Conservation (phyloP, 2,113 vertebrate genomes). For the Neogale vison region DNA sequence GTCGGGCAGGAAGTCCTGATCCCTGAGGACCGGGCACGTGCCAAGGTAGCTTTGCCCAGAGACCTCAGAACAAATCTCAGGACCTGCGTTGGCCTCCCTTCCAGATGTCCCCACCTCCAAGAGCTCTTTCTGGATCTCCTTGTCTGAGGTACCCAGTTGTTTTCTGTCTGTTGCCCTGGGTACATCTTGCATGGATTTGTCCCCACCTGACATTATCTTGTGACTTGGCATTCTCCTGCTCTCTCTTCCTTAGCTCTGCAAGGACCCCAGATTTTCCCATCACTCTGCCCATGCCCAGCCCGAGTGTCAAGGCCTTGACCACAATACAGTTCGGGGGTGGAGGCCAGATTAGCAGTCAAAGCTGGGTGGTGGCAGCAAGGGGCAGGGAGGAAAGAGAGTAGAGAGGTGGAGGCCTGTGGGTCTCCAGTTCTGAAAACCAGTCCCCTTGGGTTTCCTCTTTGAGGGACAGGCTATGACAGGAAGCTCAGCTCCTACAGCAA, state of each 20-base stretch:
- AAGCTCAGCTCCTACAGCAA: not conserved
- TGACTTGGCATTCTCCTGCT: not conserved
- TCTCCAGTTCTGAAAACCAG: not conserved
- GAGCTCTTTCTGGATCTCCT: not conserved
- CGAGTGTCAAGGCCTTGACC: not conserved
- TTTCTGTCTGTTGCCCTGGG: not conserved
- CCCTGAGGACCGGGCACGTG: too few species aligned
- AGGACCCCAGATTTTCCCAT: not conserved
- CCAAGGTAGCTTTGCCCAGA: not conserved
- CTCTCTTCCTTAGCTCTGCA: not conserved
- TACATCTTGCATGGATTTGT: not conserved
- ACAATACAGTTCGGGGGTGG: not conserved
- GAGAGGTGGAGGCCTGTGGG: not conserved
- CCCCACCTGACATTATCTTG: not conserved
- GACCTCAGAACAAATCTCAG: not conserved
- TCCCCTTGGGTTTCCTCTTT: not conserved
- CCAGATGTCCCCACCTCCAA: not conserved
- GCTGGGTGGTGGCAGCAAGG: fast-evolving
- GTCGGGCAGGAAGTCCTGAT: not conserved
- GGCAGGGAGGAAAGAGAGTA: not conserved
- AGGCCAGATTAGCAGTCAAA: not conserved
- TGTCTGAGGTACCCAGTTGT: not conserved
- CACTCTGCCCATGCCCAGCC: not conserved
- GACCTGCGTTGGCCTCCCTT: not conserved
- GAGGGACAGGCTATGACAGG: not conserved